These are phyloP conservation scores for Aromia moschata DNA, from an alignment of 2,888 invertebrate genomes.

Conservation along the genomic window DNA sequence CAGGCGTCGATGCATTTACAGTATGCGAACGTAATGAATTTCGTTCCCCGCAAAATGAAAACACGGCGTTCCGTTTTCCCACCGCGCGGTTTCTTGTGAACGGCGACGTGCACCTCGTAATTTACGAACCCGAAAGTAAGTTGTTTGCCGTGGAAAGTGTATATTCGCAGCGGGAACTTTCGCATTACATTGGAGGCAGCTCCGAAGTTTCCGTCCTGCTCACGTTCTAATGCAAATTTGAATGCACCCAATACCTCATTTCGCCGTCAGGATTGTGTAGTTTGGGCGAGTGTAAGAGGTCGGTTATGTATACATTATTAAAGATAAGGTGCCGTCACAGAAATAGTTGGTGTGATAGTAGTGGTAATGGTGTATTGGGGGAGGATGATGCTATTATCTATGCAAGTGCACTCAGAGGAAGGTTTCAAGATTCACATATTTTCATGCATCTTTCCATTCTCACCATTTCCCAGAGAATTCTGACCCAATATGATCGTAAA, in stretches of 20 bases:
- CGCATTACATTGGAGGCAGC: neutral
- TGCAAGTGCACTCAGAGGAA: too few species aligned
- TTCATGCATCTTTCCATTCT: too few species aligned
- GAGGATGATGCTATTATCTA: too few species aligned
- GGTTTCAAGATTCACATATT: too few species aligned
- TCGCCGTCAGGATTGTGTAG: neutral
- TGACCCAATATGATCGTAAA: too few species aligned
- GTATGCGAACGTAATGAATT: conserved; percentile 9
- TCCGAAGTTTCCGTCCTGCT: neutral
- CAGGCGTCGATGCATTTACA: conserved; percentile 14
- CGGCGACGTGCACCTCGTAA: neutral
- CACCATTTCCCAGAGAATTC: too few species aligned
- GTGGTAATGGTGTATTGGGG: too few species aligned
- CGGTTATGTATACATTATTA: too few species aligned
- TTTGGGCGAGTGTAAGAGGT: too few species aligned
- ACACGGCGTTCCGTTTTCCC: neutral
- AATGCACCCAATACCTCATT: neutral
- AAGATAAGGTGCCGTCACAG: too few species aligned
- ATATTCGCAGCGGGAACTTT: neutral
- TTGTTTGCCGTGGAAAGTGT: neutral
- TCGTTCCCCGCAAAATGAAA: conserved; percentile 29
- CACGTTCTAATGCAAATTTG: neutral
- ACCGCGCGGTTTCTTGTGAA: neutral
- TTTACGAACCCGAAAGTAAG: neutral
- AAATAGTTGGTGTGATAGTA: too few species aligned